Evolutionary conservation across 2,888 invertebrate species (phyloP).

Genomic region (Zaprionus lineosus): DNA sequence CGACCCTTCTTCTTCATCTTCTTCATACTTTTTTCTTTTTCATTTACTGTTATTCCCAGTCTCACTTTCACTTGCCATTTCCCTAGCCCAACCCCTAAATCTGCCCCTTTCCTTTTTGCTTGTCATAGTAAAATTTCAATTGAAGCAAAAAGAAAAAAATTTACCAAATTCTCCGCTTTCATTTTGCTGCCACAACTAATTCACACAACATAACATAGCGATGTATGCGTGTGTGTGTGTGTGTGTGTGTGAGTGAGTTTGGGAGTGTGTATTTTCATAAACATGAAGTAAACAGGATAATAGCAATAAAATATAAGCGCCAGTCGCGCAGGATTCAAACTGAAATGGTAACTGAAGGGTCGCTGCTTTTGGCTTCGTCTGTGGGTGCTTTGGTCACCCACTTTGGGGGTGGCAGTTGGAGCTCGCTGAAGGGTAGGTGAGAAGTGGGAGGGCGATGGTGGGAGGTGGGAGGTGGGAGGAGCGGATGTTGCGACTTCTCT

Average conservation of each 20-base stretch:
- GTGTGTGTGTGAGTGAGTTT: conserved; percentile 18
- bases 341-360: conserved; percentile 31
- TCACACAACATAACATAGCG: conserved; percentile 70
- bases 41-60: too few relatives aligned
- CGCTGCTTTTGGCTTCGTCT: too few relatives aligned
- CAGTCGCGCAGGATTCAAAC: conserved; percentile 61
- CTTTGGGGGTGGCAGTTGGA: too few relatives aligned
- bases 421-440: background rate
- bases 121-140: conserved; percentile 65
- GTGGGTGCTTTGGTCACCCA: background rate
- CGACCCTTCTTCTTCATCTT: conserved; percentile 25
- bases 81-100: background rate
- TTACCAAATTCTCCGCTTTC: conserved; percentile 54
- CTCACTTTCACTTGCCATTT: background rate
- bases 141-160: conserved; percentile 50
- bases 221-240: conserved; percentile 9
- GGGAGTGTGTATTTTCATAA: conserved; percentile 63
- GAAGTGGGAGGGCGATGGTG: conserved; percentile 6
- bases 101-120: conserved; percentile 18
- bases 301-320: conserved; percentile 80
- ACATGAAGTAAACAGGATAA: conserved; percentile 81
- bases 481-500: conserved; percentile 30
- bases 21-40: background rate
- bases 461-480: background rate
- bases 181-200: conserved; percentile 75